phyloP scores from a whole-genome alignment of 2,797 vertebrate genomes.

The Jordanella pulchra region DNA sequence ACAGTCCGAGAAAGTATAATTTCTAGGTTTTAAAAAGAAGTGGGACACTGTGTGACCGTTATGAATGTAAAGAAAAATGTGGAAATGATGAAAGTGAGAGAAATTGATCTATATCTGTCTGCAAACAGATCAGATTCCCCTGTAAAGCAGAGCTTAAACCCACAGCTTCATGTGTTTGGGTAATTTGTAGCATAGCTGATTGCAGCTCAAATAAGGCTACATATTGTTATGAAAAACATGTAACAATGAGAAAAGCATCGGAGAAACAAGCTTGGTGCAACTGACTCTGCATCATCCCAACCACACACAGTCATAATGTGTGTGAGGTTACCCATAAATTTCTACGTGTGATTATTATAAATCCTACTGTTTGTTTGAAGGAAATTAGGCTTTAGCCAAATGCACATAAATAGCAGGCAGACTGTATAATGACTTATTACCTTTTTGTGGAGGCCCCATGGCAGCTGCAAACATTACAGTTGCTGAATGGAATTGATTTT shows the following conservation, averaged over 20 bases:
- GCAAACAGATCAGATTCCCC: neutral
- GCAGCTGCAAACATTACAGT: constrained; percentile 51
- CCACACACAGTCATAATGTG: neutral
- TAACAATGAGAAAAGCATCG: neutral
- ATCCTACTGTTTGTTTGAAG: neutral
- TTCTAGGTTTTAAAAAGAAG: neutral
- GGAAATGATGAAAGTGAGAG: neutral
- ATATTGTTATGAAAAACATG: neutral
- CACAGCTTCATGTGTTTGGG: neutral
- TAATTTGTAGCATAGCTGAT: neutral
- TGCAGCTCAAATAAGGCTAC: neutral
- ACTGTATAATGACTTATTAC: constrained; percentile 40
- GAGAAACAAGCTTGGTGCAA: constrained; percentile 5
- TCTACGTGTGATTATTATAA: neutral
- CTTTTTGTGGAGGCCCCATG: constrained; percentile 33
- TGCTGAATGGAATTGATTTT: constrained; percentile 65
- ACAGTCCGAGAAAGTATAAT: neutral
- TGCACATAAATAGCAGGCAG: constrained; percentile 29
- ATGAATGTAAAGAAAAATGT: neutral
- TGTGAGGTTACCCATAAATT: neutral
- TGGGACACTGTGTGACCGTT: neutral
- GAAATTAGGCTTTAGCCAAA: constrained; percentile 10
- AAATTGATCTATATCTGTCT: neutral
- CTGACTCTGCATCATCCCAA: neutral
- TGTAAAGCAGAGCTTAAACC: neutral